Evolutionary conservation across 2,113 vertebrate species (phyloP), one percentile per base, ranked within the genome.

Genomic region (Crotalus viridis): DNA sequence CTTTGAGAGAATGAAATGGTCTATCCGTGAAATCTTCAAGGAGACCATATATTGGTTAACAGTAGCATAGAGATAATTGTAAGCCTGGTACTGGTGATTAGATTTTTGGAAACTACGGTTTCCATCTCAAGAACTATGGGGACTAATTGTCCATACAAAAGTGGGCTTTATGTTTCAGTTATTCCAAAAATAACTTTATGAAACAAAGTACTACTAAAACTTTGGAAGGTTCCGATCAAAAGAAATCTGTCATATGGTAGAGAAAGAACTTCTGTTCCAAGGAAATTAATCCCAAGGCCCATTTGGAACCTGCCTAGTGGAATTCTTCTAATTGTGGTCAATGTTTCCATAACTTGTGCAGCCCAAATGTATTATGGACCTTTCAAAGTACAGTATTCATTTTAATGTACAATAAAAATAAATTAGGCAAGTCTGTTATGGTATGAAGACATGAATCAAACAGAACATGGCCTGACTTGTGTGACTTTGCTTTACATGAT

Each of bases 1-100:
- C 94, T 86, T 54, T 91, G 59, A 3, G 90, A 87, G 94, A 96
- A 94, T 90, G 2, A 95, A 94, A 94, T 54, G 0, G 17, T 56
- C 15, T 93, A 64, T 22, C 28, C 33, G 1, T 57, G 81, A 33
- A 87, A 57, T 95, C 59, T 95, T 89, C 21, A 95, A 61, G 39
- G 90, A 10, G 33, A 0, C 21, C 9, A 22, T 89, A 89, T 12
- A 19, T 54, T 92, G 13, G 28, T 52, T 56, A 94, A 95, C 93
- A 94, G 92, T 51, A 3, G 2, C 24, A 93, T 88, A 89, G 87
- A 21, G 0, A 0, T 39, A 74, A 94, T 15, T 89, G 17, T 86
- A 9, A 0, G 0, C 33, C 87, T 89, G 74, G 5, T 55, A n/a
- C n/a, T 92, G 91, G 24, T 0, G 0, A 91, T 90, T 94, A 57